A percentile compares a stretch with the other conserved stretches of the same genome.
phyloP scores from a whole-genome alignment of 1,140 invertebrate genomes.

The Euura lappo region DNA sequence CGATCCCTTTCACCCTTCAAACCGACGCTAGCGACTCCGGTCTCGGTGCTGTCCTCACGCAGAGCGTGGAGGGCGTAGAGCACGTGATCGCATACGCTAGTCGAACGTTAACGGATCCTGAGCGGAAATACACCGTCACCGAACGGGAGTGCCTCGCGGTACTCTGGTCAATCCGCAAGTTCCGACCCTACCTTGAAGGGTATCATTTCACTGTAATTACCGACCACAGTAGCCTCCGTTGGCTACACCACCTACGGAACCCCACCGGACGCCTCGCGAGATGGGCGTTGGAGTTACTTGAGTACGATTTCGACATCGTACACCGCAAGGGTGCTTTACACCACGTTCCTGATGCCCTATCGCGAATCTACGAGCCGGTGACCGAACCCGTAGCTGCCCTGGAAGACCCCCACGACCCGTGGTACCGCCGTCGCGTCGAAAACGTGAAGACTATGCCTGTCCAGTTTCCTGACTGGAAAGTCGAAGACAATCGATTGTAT shows the following conservation, averaged over 20 bases:
- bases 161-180: slow-evolving; percentile 49
- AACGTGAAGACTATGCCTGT: background rate
- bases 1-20: slow-evolving; percentile 23
- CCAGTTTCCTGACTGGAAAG: no score
- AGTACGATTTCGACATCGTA: slow-evolving; percentile 33
- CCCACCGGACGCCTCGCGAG: slow-evolving; percentile 32
- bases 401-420: background rate
- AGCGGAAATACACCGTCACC: slow-evolving; percentile 54
- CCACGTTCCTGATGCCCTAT: slow-evolving; percentile 19
- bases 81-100: slow-evolving; percentile 50
- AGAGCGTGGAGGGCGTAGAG: slow-evolving; percentile 30
- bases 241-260: slow-evolving; percentile 36
- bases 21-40: slow-evolving; percentile 38
- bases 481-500: no score
- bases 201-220: slow-evolving; percentile 43
- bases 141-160: slow-evolving; percentile 60
- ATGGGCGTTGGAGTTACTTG: slow-evolving; percentile 48
- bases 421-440: background rate
- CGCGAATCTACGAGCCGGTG: slow-evolving; percentile 18
- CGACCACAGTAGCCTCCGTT: slow-evolving; percentile 42
- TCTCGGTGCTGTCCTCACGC: slow-evolving; percentile 37
- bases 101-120: slow-evolving; percentile 38
- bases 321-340: slow-evolving; percentile 22
- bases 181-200: slow-evolving; percentile 37
- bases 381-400: background rate